Base-by-base conservation (phyloP, 1,140 invertebrate genomes). In the Drosophila murphyi region DNA sequence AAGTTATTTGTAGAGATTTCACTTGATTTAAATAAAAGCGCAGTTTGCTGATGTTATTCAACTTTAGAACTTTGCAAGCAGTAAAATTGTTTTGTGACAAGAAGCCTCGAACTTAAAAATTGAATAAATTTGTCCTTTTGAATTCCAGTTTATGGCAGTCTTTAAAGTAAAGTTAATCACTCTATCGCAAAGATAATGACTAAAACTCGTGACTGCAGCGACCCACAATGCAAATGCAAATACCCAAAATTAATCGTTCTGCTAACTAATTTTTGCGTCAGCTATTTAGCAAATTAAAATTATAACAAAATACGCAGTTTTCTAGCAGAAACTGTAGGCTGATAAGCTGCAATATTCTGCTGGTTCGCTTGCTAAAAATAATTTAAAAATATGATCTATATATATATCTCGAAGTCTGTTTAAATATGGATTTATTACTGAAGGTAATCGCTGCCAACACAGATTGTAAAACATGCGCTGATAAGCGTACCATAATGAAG, bases 391-490 rank as follows among this genome's bases (percentile, higher is more conserved):
- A 72, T 59, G 69, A 20, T 8, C 20, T n/a, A 59, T 35, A 37
- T 20, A 39, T 31, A 32, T 70, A 54, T 54, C 34, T 64, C 50
- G 52, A 31, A 67, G 57, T 68, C 71, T 60, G 6, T 31, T 39
- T 20, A 41, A 5, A 7, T 20, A 2, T 5, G n/a, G 32, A 43
- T 47, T 45, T 62, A 28, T 34, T 20, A 7, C 6, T 32, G 5
- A 6, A 31, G 4, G 31, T n/a, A 61, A 54, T 70, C 47, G 28
- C 29, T 20, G 48, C 35, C 45, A 52, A 51, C 57, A 50, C 34
- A 1, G 41, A 56, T n/a, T 28, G 41, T 69, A 73, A 73, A 73
- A 55, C 52, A 50, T 31, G n/a, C 12, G 8, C 20, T 39, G 59
- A 70, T 60, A 51, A 31, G 29, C 47, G 28, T 10, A 12, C 28